phyloP scores from a whole-genome alignment of 2,888 invertebrate species.

The Gymnocheta viridis region DNA sequence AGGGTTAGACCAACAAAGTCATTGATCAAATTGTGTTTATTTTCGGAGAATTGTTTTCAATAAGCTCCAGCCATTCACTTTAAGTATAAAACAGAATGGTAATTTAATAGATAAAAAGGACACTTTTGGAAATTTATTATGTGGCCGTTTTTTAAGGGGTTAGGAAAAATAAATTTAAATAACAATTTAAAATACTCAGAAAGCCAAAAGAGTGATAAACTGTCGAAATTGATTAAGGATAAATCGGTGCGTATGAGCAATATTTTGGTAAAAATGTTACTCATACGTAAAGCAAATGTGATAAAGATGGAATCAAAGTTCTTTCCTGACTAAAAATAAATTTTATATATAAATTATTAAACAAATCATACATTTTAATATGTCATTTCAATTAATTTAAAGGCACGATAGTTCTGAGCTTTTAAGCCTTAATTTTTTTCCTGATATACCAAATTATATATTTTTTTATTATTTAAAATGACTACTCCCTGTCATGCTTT shows the following conservation, averaged over 20 bases:
- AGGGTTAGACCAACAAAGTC: slow-evolving; percentile 59
- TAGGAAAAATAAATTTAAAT: slow-evolving; percentile 15
- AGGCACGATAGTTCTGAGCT: no score
- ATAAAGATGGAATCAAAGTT: no score
- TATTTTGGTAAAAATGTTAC: background rate
- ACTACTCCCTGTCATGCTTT: no score
- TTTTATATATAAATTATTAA: no score
- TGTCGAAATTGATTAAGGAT: background rate
- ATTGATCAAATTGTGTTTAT: slow-evolving; percentile 63
- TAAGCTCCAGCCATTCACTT: slow-evolving; percentile 38
- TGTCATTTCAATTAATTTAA: no score
- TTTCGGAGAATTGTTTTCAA: slow-evolving; percentile 53
- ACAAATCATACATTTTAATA: no score
- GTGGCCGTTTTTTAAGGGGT: background rate
- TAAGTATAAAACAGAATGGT: slow-evolving; percentile 33
- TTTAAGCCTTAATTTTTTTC: no score
- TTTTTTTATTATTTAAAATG: no score
- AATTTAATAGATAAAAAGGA: slow-evolving; percentile 48
- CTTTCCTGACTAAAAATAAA: no score
- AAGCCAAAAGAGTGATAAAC: background rate
- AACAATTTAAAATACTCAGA: slow-evolving; percentile 15
- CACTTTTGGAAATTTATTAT: slow-evolving; percentile 3
- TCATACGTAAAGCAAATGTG: no score
- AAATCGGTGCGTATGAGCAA: background rate
- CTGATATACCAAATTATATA: no score